Base-by-base conservation (phyloP, 2,888 invertebrate genomes). In the Lycia hirtaria region DNA sequence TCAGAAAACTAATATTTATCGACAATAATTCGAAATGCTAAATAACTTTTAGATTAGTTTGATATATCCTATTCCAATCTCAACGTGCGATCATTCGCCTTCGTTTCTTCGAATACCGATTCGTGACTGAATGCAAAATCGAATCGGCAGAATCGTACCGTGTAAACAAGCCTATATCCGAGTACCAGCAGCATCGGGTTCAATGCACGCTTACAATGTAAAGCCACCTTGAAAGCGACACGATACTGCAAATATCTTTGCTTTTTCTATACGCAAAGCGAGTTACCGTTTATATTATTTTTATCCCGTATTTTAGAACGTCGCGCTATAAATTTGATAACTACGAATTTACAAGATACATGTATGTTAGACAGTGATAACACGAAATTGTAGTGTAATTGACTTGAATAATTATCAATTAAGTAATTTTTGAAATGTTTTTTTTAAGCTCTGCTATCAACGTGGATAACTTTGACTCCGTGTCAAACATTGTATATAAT, bases 191-290 rank as follows among this genome's bases (percentile, higher is more conserved):
- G 37, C 28, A 28, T 35, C 43, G 37, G 48, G 53, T 56, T 57
- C 60, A 60, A 33, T 40, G 41, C 12, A 24, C 45, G 40, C 65
- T 65, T 68, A 67, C 56, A 56, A 67, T 70, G 75, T 76, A 70
- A 64, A 33, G 53, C 65, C 64, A 65, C 66, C 62, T 71, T 69
- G 69, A 60, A 71, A 67, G 54, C 49, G 57, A 67, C 62, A 69
- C 70, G 56, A 47, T 60, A 26, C 30, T 61, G 58, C 60, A 28
- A 60, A 60, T 51, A 47, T 37, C 45, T 65, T 47, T 48, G 44
- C 62, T 66, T 67, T 67, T 70, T 71, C 51, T 52, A 45, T 51
- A 54, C 48, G 41, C 60, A 63, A 66, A 62, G 28, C 45, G 14
- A 64, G 65, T 62, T 52, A 44, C 40, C 40, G 51, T 28, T 55